Conservation (phyloP, 2,888 invertebrate species). For the Schrankia costaestrigalis region DNA sequence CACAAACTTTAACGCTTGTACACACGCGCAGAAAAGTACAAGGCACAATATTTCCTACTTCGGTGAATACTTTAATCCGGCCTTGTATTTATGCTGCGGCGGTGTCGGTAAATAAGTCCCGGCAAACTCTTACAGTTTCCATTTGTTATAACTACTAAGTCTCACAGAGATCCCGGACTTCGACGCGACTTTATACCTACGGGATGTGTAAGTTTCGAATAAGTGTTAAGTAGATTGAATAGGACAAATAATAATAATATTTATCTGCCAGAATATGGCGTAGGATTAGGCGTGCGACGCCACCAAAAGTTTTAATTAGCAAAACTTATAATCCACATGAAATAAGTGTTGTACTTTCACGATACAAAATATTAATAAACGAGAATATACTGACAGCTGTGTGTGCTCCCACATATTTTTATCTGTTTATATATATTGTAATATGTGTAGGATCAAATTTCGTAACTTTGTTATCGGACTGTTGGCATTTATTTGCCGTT, state of each 20-base stretch:
- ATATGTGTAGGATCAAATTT: too few relatives aligned
- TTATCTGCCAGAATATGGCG: background rate
- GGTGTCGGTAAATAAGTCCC: conserved; percentile 59
- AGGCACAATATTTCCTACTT: conserved; percentile 48
- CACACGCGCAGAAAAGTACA: conserved; percentile 40
- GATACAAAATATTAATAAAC: too few relatives aligned
- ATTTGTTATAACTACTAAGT: conserved; percentile 67
- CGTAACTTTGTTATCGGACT: too few relatives aligned
- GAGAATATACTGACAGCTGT: too few relatives aligned
- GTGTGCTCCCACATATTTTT: too few relatives aligned
- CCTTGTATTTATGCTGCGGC: conserved; percentile 58
- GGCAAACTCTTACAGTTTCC: conserved; percentile 58
- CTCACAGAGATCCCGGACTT: conserved; percentile 46
- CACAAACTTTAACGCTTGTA: conserved; percentile 16
- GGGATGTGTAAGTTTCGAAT: conserved; percentile 34
- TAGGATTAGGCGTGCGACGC: conserved; percentile 3
- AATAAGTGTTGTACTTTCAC: too few relatives aligned
- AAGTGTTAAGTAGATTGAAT: conserved; percentile 33
- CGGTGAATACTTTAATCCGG: conserved; percentile 64
- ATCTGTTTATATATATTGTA: too few relatives aligned
- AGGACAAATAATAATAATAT: conserved; percentile 16
- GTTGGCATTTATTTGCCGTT: too few relatives aligned
- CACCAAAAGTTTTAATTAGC: conserved; percentile 6
- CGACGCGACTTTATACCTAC: conserved; percentile 23
- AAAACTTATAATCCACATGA: background rate